phyloP scores from a whole-genome alignment of 2,888 invertebrate genomes.

The Drosophila trichaetosa region DNA sequence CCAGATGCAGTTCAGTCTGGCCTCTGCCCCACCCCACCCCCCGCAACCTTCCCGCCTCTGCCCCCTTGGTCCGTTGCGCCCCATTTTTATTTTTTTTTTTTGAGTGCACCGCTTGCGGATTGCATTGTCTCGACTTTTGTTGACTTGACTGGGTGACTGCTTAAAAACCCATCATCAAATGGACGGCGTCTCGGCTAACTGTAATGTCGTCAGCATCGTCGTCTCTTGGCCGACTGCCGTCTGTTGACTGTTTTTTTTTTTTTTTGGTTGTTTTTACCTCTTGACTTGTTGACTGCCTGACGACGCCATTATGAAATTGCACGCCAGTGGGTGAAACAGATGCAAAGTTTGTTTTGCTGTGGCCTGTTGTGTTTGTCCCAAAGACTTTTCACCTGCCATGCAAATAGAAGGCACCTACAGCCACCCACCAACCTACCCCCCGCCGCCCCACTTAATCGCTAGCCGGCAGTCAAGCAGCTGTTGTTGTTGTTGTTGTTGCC shows the following conservation, averaged over 20 bases:
- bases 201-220: slow-evolving; percentile 71
- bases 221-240: slow-evolving; percentile 37
- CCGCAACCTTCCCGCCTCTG: neutral
- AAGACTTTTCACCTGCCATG: slow-evolving; percentile 77
- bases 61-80: slow-evolving; percentile 4
- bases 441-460: slow-evolving; percentile 32
- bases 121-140: slow-evolving; percentile 29
- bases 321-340: slow-evolving; percentile 47
- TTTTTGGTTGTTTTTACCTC: neutral
- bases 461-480: slow-evolving; percentile 65
- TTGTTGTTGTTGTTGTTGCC: slow-evolving; percentile 37
- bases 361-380: slow-evolving; percentile 30
- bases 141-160: slow-evolving; percentile 51
- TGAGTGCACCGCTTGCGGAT: slow-evolving; percentile 1
- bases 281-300: slow-evolving; percentile 52
- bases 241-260: slow-evolving; percentile 12
- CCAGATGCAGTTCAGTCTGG: slow-evolving; percentile 48
- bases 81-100: neutral
- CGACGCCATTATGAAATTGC: slow-evolving; percentile 79
- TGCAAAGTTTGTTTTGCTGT: slow-evolving; percentile 69
- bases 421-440: slow-evolving; percentile 7
- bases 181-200: slow-evolving; percentile 67
- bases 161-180: slow-evolving; percentile 58
- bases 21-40: neutral
- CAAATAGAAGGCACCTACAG: slow-evolving; percentile 59